Evolutionary conservation across 2,797 vertebrate genomes (phyloP).

Genomic region (Ctenosaura bakeri): DNA sequence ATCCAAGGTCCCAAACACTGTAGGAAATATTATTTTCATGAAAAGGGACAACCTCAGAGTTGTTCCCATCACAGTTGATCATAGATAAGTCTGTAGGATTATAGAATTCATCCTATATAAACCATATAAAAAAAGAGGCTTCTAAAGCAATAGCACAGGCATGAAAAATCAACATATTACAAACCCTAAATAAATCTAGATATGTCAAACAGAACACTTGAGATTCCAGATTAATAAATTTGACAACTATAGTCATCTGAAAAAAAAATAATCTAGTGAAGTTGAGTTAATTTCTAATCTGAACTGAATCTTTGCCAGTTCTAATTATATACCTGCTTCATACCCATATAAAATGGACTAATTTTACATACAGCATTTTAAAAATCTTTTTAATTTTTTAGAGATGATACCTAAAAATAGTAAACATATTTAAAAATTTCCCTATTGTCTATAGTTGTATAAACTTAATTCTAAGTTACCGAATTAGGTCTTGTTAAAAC

Average conservation of each 20-base stretch:
- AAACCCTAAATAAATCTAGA: background rate
- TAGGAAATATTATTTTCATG: background rate
- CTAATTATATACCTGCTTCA: slow-evolving; percentile 7
- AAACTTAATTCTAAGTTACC: slow-evolving; percentile 25
- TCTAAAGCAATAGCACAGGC: background rate
- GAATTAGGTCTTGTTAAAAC: background rate
- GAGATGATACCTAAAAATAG: background rate
- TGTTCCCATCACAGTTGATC: background rate
- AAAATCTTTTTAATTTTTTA: background rate
- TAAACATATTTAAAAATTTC: slow-evolving; percentile 12
- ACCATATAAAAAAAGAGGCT: too few species aligned
- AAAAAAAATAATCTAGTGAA: background rate
- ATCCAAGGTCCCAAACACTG: background rate
- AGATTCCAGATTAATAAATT: background rate
- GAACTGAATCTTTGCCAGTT: background rate
- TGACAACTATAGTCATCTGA: background rate
- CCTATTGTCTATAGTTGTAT: background rate
- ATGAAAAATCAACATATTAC: background rate
- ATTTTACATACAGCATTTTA: background rate
- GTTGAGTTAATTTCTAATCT: background rate
- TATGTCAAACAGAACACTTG: background rate
- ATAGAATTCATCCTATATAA: too few species aligned
- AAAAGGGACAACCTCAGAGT: background rate
- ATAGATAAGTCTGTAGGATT: background rate
- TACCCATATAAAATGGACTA: slow-evolving; percentile 12